phyloP scores from a whole-genome alignment of 2,888 invertebrate genomes.

The Hylaea fasciaria region DNA sequence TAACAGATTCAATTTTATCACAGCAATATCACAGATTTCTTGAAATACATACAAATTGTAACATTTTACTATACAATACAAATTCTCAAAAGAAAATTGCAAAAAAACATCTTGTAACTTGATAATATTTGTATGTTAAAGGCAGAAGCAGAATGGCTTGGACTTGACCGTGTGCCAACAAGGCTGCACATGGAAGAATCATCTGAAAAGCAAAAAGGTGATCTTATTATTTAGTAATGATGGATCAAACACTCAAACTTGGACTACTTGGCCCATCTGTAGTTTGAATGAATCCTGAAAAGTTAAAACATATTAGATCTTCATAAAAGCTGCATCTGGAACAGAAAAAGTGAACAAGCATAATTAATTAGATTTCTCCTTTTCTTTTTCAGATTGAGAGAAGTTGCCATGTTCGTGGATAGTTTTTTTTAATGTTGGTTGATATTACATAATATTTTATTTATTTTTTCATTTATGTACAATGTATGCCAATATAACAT shows the following conservation, averaged over 20 bases:
- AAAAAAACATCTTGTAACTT: slow-evolving; percentile 63
- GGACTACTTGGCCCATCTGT: slow-evolving; percentile 49
- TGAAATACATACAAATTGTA: slow-evolving; percentile 27
- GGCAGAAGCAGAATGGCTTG: slow-evolving; percentile 86
- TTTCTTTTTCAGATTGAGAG: slow-evolving; percentile 75
- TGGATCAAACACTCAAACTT: slow-evolving; percentile 76
- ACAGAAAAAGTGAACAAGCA: slow-evolving; percentile 79
- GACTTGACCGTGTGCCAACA: slow-evolving; percentile 87
- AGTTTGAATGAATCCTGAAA: slow-evolving; percentile 76
- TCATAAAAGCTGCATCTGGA: slow-evolving; percentile 73
- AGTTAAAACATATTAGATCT: slow-evolving; percentile 71
- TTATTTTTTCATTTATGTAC: slow-evolving; percentile 44
- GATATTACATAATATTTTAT: slow-evolving; percentile 22
- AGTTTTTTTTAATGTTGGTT: slow-evolving; percentile 45
- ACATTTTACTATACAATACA: slow-evolving; percentile 29
- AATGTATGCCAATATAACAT: slow-evolving; percentile 48
- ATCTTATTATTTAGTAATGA: slow-evolving; percentile 64
- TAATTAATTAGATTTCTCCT: slow-evolving; percentile 65
- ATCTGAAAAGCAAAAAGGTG: slow-evolving; percentile 85
- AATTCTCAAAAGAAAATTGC: slow-evolving; percentile 54
- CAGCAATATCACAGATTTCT: slow-evolving; percentile 57
- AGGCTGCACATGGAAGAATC: slow-evolving; percentile 84
- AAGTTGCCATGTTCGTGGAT: slow-evolving; percentile 52
- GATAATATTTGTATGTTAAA: slow-evolving; percentile 79
- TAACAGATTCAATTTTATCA: slow-evolving; percentile 46